Evolutionary conservation across 2,888 invertebrate genomes (phyloP), one percentile per base, ranked within the genome.

Genomic region (Enchytraeus crypticus): DNA sequence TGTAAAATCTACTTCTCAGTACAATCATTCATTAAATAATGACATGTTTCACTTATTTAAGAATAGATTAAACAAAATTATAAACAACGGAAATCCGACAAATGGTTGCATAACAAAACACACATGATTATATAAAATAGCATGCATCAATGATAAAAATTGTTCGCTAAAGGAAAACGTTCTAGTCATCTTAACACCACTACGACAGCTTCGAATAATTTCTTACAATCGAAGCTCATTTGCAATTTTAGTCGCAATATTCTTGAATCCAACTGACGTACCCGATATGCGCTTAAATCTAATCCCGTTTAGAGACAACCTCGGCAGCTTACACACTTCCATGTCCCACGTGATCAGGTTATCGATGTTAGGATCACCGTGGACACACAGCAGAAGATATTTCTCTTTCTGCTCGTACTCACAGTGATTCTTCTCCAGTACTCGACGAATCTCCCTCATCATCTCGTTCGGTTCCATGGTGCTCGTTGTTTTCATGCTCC

Each of bases 401-500:
- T 95, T 85, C 47, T 99, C 98, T 65, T 96, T 86, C 80, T 98
- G 98, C 81, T 98, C 98, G 83, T 98, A 99, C 83, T 97, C 97
- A 83, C 98, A 99, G 82, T 93, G 95, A 82, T 99, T 98, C 70
- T 92, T 91, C 82, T 98, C 97, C 78, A 98, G 85, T 74, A 86
- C 89, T 86, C 95, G 93, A 73, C 92, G 86, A 74, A 96, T 96
- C 83, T 95, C 97, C 68, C 92, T 90, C 93, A 99, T 97, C 79
- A 98, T 98, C 81, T 97, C 97, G 78, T 92, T 92, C 51, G 98
- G 98, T 80, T 97, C 70, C 80, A 97, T 84, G 60, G 95, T 92
- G 68, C 95, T 95, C 51, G 98, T 99, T 55, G 98, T 98, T 33
- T 98, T 98, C 98, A 98, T 98, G 78, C 95, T 96, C 97, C 98